Evolutionary conservation across 2,113 vertebrate genomes (phyloP), one percentile per base, ranked within the genome.

Genomic region (Naja naja): DNA sequence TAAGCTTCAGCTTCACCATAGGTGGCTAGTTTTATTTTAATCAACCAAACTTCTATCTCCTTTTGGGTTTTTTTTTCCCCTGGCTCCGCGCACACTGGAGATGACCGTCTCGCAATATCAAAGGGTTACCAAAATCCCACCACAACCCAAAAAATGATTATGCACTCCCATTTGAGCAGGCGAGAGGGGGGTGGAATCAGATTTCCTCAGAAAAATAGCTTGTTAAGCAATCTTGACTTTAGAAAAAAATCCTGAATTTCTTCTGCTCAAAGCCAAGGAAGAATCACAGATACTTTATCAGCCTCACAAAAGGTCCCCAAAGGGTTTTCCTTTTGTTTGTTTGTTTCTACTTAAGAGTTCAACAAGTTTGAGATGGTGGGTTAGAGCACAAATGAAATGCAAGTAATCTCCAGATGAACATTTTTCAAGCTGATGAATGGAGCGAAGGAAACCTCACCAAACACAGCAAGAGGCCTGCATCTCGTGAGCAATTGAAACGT

Each of bases 361-460:
- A 88, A 43, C 18, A 34, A 93, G 53, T 93, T 91, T 93, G 53
- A 53, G 74, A 85, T 89, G 89, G 69, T 45, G 60, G 85, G 58
- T 89, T 69, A 52, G 53, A 39, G 25, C 58, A 81, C 69, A 87
- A 64, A 69, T 53, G 91, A 93, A 58, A 93, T 87, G 47, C 52
- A 93, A 87, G 45, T 30, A 93, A 52, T 90, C 88, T 92, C 56
- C 49, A 69, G 88, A 45, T 64, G 45, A 94, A 64, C 39, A 81
- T 89, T 90, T 34, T 7, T 90, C 92, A 90, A 22, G 45, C 88
- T 89, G 88, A 93, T 92, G 60, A 93, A 93, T 91, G 64, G 16
- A 87, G 74, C 39, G 23, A 25, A 87, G 34, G 69, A 91, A 93
- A 93, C 11, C 47, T 1, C 3, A 7, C 49, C 54, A 92, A 88